Conservation (phyloP, 2,113 vertebrate genomes). For the Vimba vimba region DNA sequence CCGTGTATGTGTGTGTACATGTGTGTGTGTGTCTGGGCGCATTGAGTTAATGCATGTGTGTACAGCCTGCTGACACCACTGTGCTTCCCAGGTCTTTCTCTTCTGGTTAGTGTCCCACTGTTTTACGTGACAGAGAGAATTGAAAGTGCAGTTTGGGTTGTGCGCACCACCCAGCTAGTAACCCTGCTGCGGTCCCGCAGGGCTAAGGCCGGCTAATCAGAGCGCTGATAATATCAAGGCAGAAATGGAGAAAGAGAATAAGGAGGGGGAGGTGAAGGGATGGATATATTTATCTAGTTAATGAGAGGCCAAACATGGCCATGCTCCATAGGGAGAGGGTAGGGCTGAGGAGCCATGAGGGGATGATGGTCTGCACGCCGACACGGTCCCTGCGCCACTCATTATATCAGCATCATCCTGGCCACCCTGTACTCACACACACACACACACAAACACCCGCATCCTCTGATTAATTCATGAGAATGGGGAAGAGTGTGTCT, state of each 20-base stretch:
- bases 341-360: slow-evolving; percentile 72
- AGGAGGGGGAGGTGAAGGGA: slow-evolving; percentile 54
- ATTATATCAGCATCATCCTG: slow-evolving; percentile 89
- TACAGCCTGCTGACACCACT: slow-evolving; percentile 8
- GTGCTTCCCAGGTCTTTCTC: slow-evolving; percentile 12
- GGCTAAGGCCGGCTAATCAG: slow-evolving; percentile 74
- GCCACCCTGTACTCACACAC: slow-evolving; percentile 69
- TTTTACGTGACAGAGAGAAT: slow-evolving; percentile 69
- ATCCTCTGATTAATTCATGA: slow-evolving; percentile 97
- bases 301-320: slow-evolving; percentile 77
- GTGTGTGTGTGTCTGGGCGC: slow-evolving; percentile 17
- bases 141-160: slow-evolving; percentile 75
- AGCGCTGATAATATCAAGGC: slow-evolving; percentile 73
- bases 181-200: slow-evolving; percentile 67
- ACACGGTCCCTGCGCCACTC: slow-evolving; percentile 85
- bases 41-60: slow-evolving; percentile 26
- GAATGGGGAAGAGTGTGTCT: slow-evolving; percentile 86
- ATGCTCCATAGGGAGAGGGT: slow-evolving; percentile 68
- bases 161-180: slow-evolving; percentile 60
- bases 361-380: slow-evolving; percentile 64
- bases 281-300: slow-evolving; percentile 78
- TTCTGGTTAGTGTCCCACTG: slow-evolving; percentile 47
- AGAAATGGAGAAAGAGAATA: slow-evolving; percentile 10
- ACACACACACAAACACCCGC: slow-evolving; percentile 82
- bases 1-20: not conserved